Conservation (phyloP, 2,888 invertebrate genomes). For the Drosophila differens region DNA sequence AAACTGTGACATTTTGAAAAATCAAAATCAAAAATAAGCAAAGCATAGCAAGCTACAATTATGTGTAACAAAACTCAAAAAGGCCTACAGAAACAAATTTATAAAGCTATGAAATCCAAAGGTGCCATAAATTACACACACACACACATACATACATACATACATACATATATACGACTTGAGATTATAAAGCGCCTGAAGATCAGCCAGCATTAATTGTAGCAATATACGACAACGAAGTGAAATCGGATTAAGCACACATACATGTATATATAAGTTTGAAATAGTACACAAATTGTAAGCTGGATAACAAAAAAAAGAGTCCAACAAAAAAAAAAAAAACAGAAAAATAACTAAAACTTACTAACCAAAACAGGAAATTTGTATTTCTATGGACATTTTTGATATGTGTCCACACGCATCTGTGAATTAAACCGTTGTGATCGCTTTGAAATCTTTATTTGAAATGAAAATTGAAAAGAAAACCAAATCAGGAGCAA, state of each 20-base stretch:
- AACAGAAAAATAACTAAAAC: constrained; percentile 12
- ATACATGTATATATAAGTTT: constrained; percentile 39
- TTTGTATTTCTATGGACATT: constrained; percentile 68
- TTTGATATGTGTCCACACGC: constrained; percentile 69
- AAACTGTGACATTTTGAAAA: constrained; percentile 56
- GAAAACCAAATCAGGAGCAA: constrained; percentile 39
- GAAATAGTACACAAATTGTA: constrained; percentile 25
- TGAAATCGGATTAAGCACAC: constrained; percentile 54
- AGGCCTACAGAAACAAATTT: constrained; percentile 26
- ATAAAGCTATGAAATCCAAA: constrained; percentile 58
- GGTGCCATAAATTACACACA: constrained; percentile 61
- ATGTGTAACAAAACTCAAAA: neutral
- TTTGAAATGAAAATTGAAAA: constrained; percentile 49
- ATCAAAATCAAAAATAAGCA: constrained; percentile 13
- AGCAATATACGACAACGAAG: constrained; percentile 32
- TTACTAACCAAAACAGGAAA: constrained; percentile 16
- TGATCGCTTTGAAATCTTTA: constrained; percentile 79
- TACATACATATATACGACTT: constrained; percentile 28
- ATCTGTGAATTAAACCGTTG: constrained; percentile 82
- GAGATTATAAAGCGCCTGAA: constrained; percentile 43
- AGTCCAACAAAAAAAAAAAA: neutral
- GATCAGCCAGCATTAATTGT: constrained; percentile 51
- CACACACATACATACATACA: constrained; percentile 11
- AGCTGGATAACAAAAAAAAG: constrained; percentile 1
- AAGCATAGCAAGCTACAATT: constrained; percentile 4